Base-by-base conservation (phyloP, 2,888 invertebrate species). In the Keiferia lycopersicella region DNA sequence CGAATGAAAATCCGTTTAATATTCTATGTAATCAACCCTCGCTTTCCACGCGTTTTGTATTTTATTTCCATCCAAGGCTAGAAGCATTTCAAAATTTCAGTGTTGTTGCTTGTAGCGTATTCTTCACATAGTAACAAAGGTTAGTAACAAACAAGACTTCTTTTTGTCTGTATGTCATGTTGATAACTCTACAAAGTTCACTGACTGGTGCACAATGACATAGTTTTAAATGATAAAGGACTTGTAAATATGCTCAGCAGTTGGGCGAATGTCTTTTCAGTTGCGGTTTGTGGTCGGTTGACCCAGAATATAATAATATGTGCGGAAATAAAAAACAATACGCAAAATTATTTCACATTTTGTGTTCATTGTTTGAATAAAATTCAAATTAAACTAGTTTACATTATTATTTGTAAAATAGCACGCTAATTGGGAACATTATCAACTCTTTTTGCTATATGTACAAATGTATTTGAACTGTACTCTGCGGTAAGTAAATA, bases 1-100 rank as follows among this genome's bases (percentile, higher is more conserved):
- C 77, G 74, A 77, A 77, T 77, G 75, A 71, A 72, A 73, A 74
- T 77, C 66, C 65, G 61, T 64, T 65, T 66, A 61, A 58, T 64
- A 60, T 65, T 64, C 69, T 69, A 69, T 70, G 66, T 68, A 71
- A 73, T 66, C 66, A 71, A 73, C 72, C 73, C 69, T 77, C 74
- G 67, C 74, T 82, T 80, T 84, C 75, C 67, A 69, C 50, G 57
- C 64, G 45, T 39, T 48, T 30, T 16, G 53, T 50, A 60, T 63
- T 38, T 63, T 65, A 45, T 45, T 61, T 62, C 41, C 53, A 59
- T 62, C 41, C 53, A 59, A 62, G 65, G 58, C 38, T 57, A 41
- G 53, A 16, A 34, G n/a, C 14, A 7, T 45, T 61, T 30, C 30
- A 61, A 48, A 61, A 45, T 26, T 48, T 26, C 48, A 48, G 48